Conservation (phyloP, 2,888 invertebrate species). For the Diarsia mendica region DNA sequence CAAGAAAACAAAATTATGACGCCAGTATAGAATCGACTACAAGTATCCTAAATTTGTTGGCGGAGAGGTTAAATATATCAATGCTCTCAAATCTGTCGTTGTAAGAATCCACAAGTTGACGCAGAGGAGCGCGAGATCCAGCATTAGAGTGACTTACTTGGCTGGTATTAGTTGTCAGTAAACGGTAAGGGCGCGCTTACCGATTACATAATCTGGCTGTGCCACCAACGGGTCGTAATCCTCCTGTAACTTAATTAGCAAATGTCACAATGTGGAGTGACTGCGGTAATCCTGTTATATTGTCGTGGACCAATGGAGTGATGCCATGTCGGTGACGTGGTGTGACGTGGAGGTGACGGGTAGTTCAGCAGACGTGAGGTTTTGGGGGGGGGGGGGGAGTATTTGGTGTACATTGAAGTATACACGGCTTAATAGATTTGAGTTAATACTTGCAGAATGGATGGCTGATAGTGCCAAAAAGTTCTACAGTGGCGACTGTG, state of each 20-base stretch:
- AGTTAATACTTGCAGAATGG: not conserved
- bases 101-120: too few species aligned
- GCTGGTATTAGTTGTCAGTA: too few species aligned
- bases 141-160: too few species aligned
- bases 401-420: not conserved
- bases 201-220: constrained; percentile 39
- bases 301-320: constrained; percentile 26
- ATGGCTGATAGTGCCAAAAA: too few species aligned
- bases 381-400: not conserved
- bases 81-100: too few species aligned
- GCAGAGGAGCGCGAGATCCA: too few species aligned
- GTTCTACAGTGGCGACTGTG: too few species aligned
- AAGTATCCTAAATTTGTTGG: too few species aligned
- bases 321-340: constrained; percentile 37
- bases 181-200: too few species aligned
- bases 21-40: too few species aligned
- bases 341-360: constrained; percentile 19
- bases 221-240: constrained; percentile 42
- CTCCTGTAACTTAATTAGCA: constrained; percentile 69
- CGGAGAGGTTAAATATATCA: too few species aligned
- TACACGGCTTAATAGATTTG: not conserved
- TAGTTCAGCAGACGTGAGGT: not conserved
- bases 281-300: constrained; percentile 68
- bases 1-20: too few species aligned
- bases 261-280: constrained; percentile 68